These are phyloP conservation scores for Muscicapa adusta DNA, from an alignment of 2,113 vertebrate genomes.

Conservation along the genomic window DNA sequence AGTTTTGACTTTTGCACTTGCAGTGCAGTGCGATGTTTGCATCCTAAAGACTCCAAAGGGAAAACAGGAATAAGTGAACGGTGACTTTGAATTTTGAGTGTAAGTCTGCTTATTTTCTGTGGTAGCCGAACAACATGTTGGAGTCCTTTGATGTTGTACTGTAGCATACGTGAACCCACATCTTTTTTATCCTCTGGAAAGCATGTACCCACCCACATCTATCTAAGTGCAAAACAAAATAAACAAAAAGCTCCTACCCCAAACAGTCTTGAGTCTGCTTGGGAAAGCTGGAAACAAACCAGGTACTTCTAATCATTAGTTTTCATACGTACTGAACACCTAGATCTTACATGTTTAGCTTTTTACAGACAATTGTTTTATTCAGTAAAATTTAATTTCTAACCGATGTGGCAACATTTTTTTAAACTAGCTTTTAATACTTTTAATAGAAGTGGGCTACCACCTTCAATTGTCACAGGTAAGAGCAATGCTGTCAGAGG, in stretches of 20 bases:
- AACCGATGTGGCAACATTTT: neutral
- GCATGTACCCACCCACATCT: rapidly evolving
- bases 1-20: neutral
- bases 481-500: neutral
- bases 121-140: neutral
- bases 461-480: neutral
- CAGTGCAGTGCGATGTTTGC: neutral
- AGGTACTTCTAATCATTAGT: neutral
- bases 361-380: neutral
- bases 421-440: neutral
- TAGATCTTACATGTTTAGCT: neutral
- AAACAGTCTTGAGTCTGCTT: neutral
- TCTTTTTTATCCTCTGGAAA: neutral
- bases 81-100: neutral
- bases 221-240: neutral
- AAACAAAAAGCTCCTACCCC: neutral
- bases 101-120: neutral
- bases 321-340: rapidly evolving
- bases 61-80: neutral
- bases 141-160: neutral
- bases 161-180: rapidly evolving
- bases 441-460: neutral
- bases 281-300: neutral
- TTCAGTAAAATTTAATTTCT: neutral
- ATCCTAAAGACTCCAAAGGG: neutral